Evolutionary conservation across 2,888 invertebrate species (phyloP), one percentile per base, ranked within the genome.

Genomic region (Schizaphis graminum): DNA sequence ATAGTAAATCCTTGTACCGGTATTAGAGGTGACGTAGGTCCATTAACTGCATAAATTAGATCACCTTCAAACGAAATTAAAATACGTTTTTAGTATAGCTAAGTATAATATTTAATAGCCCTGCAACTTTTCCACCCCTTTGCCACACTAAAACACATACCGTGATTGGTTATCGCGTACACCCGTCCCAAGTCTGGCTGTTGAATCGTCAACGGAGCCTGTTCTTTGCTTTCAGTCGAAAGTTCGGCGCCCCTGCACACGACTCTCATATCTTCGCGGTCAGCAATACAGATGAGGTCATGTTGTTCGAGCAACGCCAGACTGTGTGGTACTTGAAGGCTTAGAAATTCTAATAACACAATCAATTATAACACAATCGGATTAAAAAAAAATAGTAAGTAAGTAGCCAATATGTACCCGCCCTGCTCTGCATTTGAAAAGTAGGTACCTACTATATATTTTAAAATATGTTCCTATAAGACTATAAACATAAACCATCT

Each of bases 271-370:
- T 99, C 99, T 96, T 99, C 99, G 95, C 99, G 96, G 96, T 99
- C 99, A 53, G 99, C 99, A 86, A 99, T 98, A 96, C 99, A 99
- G 8, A 99, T 96, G 26, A 98, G 96, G 95, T 99, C 98, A 95
- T 98, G 96, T 94, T 98, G 97, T 95, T 99, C 99, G 94, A 99
- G 96, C 91, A 99, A 96, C 0, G 99, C 97, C 87, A 99, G 96
- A 94, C 98, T 98, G 96, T 99, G 99, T 0, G 99, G 99, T 49
- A 99, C 94, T 94, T 95, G 88, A 53, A 95, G 93, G 7, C 95
- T 95, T 57, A 95, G 91, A 86, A 95, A 95, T 88, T 95, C 95
- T 95, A 89, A 47, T 35, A n/a, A 85, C 10, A 87, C 57, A 92
- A 57, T 53, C 24, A 49, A 21, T 88, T 35, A 77, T 35, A 77